Conservation (phyloP, 2,797 vertebrate genomes). For the Paguma larvata region DNA sequence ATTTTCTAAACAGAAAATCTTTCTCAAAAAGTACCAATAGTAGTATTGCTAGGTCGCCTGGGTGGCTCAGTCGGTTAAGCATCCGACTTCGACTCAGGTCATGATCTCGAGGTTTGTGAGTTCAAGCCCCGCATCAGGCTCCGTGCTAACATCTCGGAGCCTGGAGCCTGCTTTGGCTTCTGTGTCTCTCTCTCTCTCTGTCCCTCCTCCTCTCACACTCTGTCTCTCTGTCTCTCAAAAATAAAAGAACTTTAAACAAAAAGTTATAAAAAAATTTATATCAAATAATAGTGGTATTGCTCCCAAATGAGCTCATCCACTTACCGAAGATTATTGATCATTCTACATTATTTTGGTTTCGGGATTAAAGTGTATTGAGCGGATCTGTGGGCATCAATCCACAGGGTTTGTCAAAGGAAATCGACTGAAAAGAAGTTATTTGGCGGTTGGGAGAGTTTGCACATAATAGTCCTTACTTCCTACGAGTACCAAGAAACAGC, state of each 20-base stretch:
- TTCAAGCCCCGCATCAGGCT: too few relatives aligned
- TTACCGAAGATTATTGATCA: slow-evolving; percentile 50
- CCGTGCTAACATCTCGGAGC: too few relatives aligned
- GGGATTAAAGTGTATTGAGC: slow-evolving; percentile 65
- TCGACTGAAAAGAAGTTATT: slow-evolving; percentile 10
- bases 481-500: neutral
- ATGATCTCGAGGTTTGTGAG: too few relatives aligned
- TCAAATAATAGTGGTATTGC: neutral
- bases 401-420: slow-evolving; percentile 52
- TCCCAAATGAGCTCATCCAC: slow-evolving; percentile 25
- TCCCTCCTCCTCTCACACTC: too few relatives aligned
- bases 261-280: too few relatives aligned
- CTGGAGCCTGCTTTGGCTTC: too few relatives aligned
- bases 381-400: slow-evolving; percentile 23
- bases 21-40: neutral
- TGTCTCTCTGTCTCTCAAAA: too few relatives aligned
- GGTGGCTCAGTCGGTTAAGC: too few relatives aligned
- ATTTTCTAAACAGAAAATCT: neutral
- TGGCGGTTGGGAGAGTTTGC: slow-evolving; percentile 5
- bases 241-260: too few relatives aligned
- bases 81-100: too few relatives aligned
- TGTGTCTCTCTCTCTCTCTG: too few relatives aligned
- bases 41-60: neutral
- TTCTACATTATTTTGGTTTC: slow-evolving; percentile 67
- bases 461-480: neutral